Evolutionary conservation across 23 tunicate genomes (phyloP).

Genomic region (Botrylloides violaceus): DNA sequence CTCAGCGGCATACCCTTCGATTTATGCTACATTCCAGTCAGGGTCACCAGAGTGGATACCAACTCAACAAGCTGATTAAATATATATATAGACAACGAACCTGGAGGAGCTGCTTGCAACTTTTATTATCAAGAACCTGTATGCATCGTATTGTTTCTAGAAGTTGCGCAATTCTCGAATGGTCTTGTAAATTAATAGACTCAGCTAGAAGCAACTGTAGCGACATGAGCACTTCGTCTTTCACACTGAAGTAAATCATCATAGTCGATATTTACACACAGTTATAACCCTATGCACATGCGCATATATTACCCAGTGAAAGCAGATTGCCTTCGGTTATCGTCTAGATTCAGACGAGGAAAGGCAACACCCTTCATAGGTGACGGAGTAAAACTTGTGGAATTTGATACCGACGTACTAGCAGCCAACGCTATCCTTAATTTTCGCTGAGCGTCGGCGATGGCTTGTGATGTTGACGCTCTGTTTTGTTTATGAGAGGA

Average conservation of each 20-base stretch:
- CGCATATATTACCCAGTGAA: neutral
- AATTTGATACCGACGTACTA: slow-evolving; percentile 47
- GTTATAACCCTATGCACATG: neutral
- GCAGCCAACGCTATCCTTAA: slow-evolving; percentile 49
- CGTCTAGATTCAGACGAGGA: neutral
- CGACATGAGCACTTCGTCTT: slow-evolving; percentile 60
- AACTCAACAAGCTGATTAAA: too few relatives aligned
- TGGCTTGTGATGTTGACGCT: neutral
- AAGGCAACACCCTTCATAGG: neutral
- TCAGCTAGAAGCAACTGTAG: slow-evolving; percentile 61
- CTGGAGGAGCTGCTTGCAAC: slow-evolving; percentile 35
- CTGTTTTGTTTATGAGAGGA: neutral
- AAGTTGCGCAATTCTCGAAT: slow-evolving; percentile 57
- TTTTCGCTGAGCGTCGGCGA: slow-evolving; percentile 53
- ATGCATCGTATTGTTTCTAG: slow-evolving; percentile 67
- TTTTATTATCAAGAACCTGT: slow-evolving; percentile 39
- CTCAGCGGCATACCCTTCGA: too few relatives aligned
- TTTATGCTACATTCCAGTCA: too few relatives aligned
- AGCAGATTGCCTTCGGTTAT: neutral
- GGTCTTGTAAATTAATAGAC: slow-evolving; percentile 50
- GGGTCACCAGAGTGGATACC: too few relatives aligned
- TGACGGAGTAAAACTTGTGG: neutral
- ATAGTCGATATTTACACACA: neutral
- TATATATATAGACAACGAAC: slow-evolving; percentile 4
- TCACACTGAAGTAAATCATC: slow-evolving; percentile 19